Evolutionary conservation across 2,113 vertebrate species (phyloP).

Genomic region (Junco hyemalis): DNA sequence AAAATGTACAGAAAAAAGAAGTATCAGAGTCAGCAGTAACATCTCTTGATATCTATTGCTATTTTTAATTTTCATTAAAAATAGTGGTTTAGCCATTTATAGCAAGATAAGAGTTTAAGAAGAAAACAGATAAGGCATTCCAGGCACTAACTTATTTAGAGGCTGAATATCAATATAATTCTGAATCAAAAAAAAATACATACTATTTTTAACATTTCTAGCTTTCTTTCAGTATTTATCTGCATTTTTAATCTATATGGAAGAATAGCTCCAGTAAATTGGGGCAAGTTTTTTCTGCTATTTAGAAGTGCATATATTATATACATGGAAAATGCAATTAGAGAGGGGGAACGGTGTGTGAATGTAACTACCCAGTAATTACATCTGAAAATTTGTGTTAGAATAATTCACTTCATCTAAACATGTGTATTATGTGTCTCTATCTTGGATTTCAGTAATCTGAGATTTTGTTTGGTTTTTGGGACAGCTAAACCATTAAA

Average conservation of each 20-base stretch:
- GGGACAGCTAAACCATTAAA: not conserved
- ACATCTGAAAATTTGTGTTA: not conserved
- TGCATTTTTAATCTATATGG: not conserved
- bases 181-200: not conserved
- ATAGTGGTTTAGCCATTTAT: not conserved
- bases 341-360: not conserved
- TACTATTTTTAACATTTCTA: not conserved
- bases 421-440: too few relatives aligned
- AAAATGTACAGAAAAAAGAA: not conserved
- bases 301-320: not conserved
- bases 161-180: not conserved
- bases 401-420: not conserved
- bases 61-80: not conserved
- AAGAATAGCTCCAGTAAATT: not conserved
- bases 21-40: not conserved
- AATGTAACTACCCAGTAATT: not conserved
- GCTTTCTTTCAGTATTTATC: not conserved
- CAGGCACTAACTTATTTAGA: not conserved
- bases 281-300: not conserved
- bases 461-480: not conserved
- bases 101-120: not conserved
- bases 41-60: not conserved
- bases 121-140: not conserved
- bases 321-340: not conserved
- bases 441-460: not conserved